Evolutionary conservation across 2,113 vertebrate species (phyloP).

Genomic region (Geococcyx californianus): DNA sequence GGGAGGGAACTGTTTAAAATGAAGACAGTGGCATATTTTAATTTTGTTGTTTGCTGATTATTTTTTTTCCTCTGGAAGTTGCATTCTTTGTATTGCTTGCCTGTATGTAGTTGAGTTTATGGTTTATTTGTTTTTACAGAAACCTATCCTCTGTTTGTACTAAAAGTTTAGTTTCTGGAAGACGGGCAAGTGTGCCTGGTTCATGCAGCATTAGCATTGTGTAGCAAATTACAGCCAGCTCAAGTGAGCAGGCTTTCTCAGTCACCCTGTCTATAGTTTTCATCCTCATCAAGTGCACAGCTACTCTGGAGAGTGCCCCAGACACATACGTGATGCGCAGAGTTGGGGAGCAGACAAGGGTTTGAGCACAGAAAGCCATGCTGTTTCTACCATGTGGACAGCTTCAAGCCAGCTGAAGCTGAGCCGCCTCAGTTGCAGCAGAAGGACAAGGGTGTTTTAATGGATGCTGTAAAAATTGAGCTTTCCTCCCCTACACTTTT

Average conservation of each 20-base stretch:
- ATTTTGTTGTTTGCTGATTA: not conserved
- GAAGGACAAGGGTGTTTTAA: not conserved
- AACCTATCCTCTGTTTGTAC: not conserved
- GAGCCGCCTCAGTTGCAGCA: not conserved
- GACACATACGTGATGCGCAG: not conserved
- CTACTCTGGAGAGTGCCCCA: not conserved
- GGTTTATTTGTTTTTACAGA: not conserved
- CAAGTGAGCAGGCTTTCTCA: not conserved
- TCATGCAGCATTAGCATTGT: not conserved
- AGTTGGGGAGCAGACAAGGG: not conserved
- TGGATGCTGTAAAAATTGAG: not conserved
- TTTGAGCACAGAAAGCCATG: not conserved
- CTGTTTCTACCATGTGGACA: not conserved
- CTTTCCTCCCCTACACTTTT: not conserved
- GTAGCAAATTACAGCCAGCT: not conserved
- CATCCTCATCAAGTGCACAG: not conserved
- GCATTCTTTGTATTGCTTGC: not conserved
- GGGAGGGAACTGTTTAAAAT: not conserved
- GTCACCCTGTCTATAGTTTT: not conserved
- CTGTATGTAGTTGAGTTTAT: not conserved
- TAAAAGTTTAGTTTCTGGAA: not conserved
- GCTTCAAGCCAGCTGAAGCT: not conserved
- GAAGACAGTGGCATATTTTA: not conserved
- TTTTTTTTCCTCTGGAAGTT: not conserved
- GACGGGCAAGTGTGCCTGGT: not conserved